Evolutionary conservation across 2,888 invertebrate genomes (phyloP), one percentile per base, ranked within the genome.

Genomic region (Stenichneumon culpator): DNA sequence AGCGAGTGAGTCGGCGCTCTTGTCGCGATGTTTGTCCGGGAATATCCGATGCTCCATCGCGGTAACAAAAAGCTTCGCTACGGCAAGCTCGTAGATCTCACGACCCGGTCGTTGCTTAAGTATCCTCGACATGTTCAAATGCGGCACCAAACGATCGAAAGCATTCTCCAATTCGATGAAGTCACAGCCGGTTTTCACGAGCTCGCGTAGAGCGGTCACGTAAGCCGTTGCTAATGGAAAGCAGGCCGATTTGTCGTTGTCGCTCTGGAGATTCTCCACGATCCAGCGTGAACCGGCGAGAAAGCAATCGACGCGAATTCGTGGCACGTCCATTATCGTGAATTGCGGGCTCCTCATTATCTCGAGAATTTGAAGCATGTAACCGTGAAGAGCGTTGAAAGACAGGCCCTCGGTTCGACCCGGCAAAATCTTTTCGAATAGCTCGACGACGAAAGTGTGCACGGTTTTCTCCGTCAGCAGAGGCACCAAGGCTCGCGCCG

Each of bases 401-500:
- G 87, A 87, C 4, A 60, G 63, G 68, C 47, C 67, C 67, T 87
- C 87, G 5, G 75, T 19, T 22, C 79, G 68, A 4, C 68, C 74
- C n/a, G 32, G 60, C 6, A 88, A 77, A 47, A 95, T 89, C 77
- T 89, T 86, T n/a, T 89, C 86, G 74, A 95, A 89, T 50, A 95
- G 90, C 67, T 92, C 90, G 32, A 87, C 80, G 7, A 95, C 84
- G 44, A 92, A 89, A 36, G 86, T 79, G 0, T 89, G 72, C 32
- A 91, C 90, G 47, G 92, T 92, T 69, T 93, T 93, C 81, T 93
- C 94, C 1, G 95, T 94, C 47, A 96, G 94, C 81, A 97, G 93
- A 28, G 96, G 95, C 25, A 96, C 95, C 39, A 96, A 94, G 1
- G 97, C 97, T 90, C 95, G 95, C 0, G 97, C 97, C 1, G 97